Conservation (phyloP, 92 coral and sea anemone species). For the Epizoanthus stellaris region DNA sequence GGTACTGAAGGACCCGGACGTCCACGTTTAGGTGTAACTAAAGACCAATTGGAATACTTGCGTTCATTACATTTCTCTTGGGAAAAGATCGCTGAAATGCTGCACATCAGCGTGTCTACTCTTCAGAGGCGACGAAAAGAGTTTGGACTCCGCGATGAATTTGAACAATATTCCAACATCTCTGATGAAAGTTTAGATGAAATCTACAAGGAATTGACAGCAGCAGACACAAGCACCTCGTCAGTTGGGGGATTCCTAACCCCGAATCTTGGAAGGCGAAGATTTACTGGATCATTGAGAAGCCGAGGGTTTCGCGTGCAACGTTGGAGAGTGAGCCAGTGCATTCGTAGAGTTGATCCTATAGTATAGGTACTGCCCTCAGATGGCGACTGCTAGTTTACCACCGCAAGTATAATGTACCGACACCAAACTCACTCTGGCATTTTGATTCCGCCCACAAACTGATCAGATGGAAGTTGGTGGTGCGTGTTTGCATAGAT, state of each 20-base stretch:
- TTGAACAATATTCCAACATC: constrained; percentile 58
- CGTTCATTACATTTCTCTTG: constrained; percentile 67
- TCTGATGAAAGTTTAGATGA: constrained; percentile 58
- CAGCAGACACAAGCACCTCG: constrained; percentile 38
- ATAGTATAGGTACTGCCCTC: constrained; percentile 66
- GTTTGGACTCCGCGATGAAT: constrained; percentile 47
- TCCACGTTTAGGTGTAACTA: constrained; percentile 42
- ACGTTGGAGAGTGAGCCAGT: constrained; percentile 70
- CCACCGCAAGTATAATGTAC: constrained; percentile 69
- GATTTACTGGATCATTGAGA: constrained; percentile 67
- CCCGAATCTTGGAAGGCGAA: constrained; percentile 71
- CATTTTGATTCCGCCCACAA: constrained; percentile 72
- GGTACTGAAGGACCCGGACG: constrained; percentile 57
- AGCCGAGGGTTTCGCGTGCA: constrained; percentile 61
- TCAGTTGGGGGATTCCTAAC: constrained; percentile 61
- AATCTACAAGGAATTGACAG: constrained; percentile 56
- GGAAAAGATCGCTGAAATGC: constrained; percentile 65
- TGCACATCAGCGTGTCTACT: constrained; percentile 57
- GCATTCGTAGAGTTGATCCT: constrained; percentile 59
- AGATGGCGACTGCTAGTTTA: constrained; percentile 66
- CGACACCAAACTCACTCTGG: constrained; percentile 74
- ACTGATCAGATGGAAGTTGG: constrained; percentile 68
- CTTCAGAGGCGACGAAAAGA: constrained; percentile 46
- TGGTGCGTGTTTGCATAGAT: constrained; percentile 68
- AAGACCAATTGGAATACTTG: constrained; percentile 62